Conservation (phyloP, 2,113 vertebrate genomes). For the Glaucidium brasilianum region DNA sequence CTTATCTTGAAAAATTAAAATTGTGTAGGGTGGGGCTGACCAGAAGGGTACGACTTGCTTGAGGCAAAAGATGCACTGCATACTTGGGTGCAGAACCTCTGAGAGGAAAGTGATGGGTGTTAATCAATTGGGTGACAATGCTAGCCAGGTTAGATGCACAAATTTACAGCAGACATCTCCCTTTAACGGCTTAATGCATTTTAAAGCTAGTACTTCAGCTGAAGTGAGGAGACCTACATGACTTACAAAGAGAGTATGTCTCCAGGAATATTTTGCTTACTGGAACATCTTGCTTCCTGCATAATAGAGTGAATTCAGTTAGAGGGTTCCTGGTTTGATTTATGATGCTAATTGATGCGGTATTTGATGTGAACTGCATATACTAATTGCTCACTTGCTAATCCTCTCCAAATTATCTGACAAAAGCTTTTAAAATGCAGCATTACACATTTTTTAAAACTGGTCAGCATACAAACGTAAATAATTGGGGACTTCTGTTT, state of each 20-base stretch:
- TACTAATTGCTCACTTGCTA: slow-evolving; percentile 16
- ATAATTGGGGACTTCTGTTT: neutral
- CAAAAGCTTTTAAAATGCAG: neutral
- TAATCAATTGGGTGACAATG: neutral
- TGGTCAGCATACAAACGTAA: neutral
- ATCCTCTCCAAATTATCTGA: neutral
- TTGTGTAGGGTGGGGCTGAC: neutral
- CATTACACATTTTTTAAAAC: neutral
- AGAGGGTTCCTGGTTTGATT: slow-evolving; percentile 1
- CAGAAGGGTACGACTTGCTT: neutral
- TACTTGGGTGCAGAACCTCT: neutral
- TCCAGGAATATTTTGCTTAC: neutral
- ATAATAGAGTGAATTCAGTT: neutral
- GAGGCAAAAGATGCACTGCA: neutral
- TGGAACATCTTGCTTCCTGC: neutral
- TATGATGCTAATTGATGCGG: neutral
- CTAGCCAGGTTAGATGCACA: neutral
- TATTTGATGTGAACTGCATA: neutral
- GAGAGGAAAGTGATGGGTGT: neutral
- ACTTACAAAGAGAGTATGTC: neutral
- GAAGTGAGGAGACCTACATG: neutral
- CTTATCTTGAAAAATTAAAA: neutral
- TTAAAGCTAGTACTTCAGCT: neutral
- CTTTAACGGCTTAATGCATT: neutral
- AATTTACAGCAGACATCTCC: neutral